Evolutionary conservation across 2,113 vertebrate species (phyloP).

Genomic region (Clupea harengus): DNA sequence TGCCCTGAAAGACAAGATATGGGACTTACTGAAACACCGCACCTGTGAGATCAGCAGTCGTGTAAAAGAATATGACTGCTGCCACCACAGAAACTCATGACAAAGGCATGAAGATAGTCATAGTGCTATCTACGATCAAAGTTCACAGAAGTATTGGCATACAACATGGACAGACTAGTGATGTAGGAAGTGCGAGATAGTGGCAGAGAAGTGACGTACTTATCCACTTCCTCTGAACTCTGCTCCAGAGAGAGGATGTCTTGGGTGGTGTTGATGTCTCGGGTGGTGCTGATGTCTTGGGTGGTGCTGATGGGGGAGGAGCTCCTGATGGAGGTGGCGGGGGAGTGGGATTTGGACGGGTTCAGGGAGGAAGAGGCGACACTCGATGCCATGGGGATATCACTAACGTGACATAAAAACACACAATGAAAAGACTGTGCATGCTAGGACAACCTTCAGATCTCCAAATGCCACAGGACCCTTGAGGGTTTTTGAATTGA

Average conservation of each 20-base stretch:
- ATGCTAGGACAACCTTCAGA: neutral
- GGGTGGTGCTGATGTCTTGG: neutral
- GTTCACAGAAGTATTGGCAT: neutral
- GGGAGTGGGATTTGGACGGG: slow-evolving; percentile 25
- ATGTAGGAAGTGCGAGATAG: neutral
- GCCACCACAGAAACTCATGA: neutral
- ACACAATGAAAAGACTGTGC: neutral
- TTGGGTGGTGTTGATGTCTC: neutral
- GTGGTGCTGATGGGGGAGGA: neutral
- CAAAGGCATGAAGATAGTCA: neutral
- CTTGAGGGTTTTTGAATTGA: neutral
- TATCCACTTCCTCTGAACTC: neutral
- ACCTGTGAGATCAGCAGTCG: neutral
- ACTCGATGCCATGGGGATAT: neutral
- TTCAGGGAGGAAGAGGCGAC: neutral
- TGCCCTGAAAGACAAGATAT: neutral
- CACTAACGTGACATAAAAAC: neutral
- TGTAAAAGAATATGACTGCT: neutral
- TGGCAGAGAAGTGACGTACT: neutral
- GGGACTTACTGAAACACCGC: neutral
- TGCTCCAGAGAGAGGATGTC: neutral
- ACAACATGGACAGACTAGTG: neutral
- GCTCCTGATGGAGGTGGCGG: neutral
- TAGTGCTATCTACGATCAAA: neutral
- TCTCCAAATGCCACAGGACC: neutral